Evolutionary conservation across 2,888 invertebrate species (phyloP).

Genomic region (Drosophila phalerata): DNA sequence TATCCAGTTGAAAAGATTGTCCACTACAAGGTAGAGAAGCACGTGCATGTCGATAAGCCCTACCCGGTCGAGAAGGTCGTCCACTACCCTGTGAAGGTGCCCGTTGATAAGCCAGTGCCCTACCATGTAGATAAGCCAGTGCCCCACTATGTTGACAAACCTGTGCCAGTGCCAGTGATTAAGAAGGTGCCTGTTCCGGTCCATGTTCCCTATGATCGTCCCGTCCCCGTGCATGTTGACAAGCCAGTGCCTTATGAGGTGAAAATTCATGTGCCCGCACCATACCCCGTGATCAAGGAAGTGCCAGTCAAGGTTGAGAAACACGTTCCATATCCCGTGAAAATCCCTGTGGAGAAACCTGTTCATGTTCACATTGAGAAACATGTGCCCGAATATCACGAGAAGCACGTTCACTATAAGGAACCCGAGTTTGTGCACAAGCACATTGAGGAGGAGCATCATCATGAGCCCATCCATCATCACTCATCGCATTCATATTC

Average conservation of each 20-base stretch:
- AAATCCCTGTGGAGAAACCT: conserved; percentile 89
- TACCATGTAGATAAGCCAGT: conserved; percentile 88
- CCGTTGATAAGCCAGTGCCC: conserved; percentile 90
- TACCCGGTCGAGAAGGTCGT: conserved; percentile 91
- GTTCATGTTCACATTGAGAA: conserved; percentile 92
- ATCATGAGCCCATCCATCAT: conserved; percentile 75
- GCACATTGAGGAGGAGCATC: conserved; percentile 85
- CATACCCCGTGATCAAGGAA: conserved; percentile 90
- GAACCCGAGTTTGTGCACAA: conserved; percentile 89
- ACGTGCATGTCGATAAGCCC: conserved; percentile 91
- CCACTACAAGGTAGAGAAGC: conserved; percentile 89
- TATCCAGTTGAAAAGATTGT: conserved; percentile 90
- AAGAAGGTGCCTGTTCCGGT: conserved; percentile 89
- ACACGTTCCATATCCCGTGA: conserved; percentile 90
- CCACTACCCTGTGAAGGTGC: conserved; percentile 91
- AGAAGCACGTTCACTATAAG: conserved; percentile 90
- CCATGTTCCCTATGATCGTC: conserved; percentile 88
- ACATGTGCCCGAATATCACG: conserved; percentile 87
- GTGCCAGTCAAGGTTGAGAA: conserved; percentile 89
- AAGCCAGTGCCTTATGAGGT: conserved; percentile 92
- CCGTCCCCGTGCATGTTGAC: conserved; percentile 89
- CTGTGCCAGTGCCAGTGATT: conserved; percentile 88
- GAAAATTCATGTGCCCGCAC: conserved; percentile 89
- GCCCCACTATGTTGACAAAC: conserved; percentile 88
- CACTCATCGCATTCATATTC: conserved; percentile 62